Conservation (phyloP, 1,140 invertebrate genomes). For the Tetranychus urticae region DNA sequence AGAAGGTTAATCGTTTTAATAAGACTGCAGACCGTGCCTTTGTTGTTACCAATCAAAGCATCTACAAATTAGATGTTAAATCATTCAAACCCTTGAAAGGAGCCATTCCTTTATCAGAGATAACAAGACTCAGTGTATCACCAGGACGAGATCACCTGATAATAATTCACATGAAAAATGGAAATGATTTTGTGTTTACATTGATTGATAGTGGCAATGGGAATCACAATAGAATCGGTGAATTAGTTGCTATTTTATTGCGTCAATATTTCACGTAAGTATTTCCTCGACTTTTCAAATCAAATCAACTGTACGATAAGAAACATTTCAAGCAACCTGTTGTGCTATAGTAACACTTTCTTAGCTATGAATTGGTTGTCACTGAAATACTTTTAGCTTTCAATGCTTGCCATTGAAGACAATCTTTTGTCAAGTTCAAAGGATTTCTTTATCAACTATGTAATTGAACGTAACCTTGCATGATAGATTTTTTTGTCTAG, state of each 20-base stretch:
- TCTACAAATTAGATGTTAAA: constrained; percentile 66
- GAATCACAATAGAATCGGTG: constrained; percentile 36
- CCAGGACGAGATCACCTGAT: constrained; percentile 64
- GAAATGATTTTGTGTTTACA: constrained; percentile 72
- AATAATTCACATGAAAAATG: constrained; percentile 58
- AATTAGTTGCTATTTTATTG: constrained; percentile 53
- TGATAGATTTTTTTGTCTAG: no score
- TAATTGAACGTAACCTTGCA: no score
- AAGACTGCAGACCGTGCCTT: constrained; percentile 68
- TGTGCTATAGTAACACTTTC: no score
- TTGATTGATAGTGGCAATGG: constrained; percentile 21
- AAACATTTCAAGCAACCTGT: no score
- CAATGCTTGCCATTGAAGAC: no score
- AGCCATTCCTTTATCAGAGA: constrained; percentile 48
- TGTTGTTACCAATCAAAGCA: constrained; percentile 55
- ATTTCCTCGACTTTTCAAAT: not conserved
- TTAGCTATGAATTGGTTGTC: no score
- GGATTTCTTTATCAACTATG: no score
- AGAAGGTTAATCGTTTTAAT: constrained; percentile 41
- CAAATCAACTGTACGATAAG: no score
- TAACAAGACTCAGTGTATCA: constrained; percentile 56
- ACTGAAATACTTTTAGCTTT: no score
- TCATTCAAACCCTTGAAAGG: constrained; percentile 66
- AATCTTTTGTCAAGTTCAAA: no score
- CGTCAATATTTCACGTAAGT: constrained; percentile 21